Evolutionary conservation across 2,797 vertebrate genomes (phyloP).

Genomic region (Eulemur coronatus): DNA sequence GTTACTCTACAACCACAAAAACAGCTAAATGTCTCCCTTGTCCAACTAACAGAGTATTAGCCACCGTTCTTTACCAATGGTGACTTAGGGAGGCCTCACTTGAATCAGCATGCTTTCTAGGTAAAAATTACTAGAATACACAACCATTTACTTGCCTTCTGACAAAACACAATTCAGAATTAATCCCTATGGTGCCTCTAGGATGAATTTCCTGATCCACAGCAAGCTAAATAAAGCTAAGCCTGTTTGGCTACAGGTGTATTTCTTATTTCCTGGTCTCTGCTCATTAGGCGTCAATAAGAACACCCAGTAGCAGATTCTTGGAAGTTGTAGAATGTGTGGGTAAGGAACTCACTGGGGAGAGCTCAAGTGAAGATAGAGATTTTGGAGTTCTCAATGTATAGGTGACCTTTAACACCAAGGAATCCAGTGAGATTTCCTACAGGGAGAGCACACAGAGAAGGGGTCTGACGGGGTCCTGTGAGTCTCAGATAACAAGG

Average conservation of each 20-base stretch:
- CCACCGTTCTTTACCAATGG: not conserved
- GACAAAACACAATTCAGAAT: not conserved
- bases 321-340: not conserved
- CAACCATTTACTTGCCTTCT: not conserved
- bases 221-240: not conserved
- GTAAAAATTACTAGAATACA: not conserved
- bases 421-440: not conserved
- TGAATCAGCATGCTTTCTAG: not conserved
- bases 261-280: not conserved
- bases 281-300: not conserved
- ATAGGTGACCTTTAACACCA: not conserved
- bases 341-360: not conserved
- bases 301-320: not conserved
- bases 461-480: not conserved
- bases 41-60: not conserved
- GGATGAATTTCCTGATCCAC: not conserved
- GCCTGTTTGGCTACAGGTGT: not conserved
- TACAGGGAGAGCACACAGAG: not conserved
- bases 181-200: fast-evolving
- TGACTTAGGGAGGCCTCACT: not conserved
- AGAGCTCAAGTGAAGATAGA: not conserved
- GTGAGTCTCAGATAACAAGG: not conserved
- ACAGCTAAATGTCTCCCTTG: not conserved
- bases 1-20: not conserved
- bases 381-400: not conserved